Percentiles rank a stretch among this genome's conserved stretches.
These are phyloP conservation scores for Dendrolimus kikuchii DNA, from an alignment of 1,140 invertebrate genomes.

Conservation along the genomic window DNA sequence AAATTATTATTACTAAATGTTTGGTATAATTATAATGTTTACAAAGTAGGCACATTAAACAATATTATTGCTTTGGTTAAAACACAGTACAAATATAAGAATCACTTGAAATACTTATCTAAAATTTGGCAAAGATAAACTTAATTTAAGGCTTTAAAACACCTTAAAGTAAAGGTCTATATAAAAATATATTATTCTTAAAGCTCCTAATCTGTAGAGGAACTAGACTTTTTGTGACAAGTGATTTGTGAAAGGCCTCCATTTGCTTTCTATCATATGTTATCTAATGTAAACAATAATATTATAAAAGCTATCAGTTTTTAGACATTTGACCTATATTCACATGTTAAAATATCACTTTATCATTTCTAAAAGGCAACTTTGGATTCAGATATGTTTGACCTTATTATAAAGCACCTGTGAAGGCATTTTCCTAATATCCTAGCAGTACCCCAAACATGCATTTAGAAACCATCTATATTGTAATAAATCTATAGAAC, in stretches of 20 bases:
- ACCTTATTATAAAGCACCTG: slow-evolving; percentile 60
- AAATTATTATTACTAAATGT: slow-evolving; percentile 47
- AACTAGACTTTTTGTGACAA: slow-evolving; percentile 54
- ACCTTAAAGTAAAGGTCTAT: slow-evolving; percentile 45
- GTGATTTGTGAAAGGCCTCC: slow-evolving; percentile 41
- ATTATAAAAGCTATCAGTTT: slow-evolving; percentile 41
- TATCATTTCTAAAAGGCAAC: slow-evolving; percentile 72
- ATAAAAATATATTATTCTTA: slow-evolving; percentile 64
- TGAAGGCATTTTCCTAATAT: slow-evolving; percentile 50
- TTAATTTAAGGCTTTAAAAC: slow-evolving; percentile 41
- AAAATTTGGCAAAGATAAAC: slow-evolving; percentile 61
- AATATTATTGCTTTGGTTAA: slow-evolving; percentile 69
- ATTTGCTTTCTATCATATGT: slow-evolving; percentile 29
- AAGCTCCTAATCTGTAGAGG: slow-evolving; percentile 56
- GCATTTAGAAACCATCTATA: slow-evolving; percentile 33
- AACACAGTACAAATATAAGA: slow-evolving; percentile 50
- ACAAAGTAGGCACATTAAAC: slow-evolving; percentile 62
- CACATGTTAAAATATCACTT: slow-evolving; percentile 56
- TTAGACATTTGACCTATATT: slow-evolving; percentile 59
- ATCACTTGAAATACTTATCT: slow-evolving; percentile 62
- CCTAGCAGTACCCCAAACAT: slow-evolving; percentile 54
- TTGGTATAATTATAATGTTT: slow-evolving; percentile 49
- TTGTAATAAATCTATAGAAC: too few relatives aligned
- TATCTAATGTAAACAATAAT: slow-evolving; percentile 60
- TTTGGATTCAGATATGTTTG: slow-evolving; percentile 69